Base-by-base conservation (phyloP, 2,888 invertebrate species). In the Leucania comma region DNA sequence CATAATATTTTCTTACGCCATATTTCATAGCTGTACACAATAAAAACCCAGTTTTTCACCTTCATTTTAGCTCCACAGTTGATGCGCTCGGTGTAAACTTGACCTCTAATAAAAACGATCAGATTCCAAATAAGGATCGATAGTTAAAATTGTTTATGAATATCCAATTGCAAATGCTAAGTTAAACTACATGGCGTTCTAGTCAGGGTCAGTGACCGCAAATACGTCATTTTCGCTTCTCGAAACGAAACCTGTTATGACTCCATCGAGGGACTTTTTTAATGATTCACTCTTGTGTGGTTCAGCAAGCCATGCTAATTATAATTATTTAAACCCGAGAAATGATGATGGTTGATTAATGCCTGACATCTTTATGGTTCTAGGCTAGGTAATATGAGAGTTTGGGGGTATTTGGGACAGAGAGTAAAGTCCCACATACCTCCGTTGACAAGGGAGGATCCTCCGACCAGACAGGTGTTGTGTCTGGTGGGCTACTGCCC, bases 211-310 rank as follows among this genome's bases (percentile, higher is more conserved):
- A 72, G 17, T 53, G 22, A 71, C 72, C 72, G 71, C 57, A 72
- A n/a, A 29, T 26, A 72, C 69, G 73, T 70, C 73, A 70, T 42
- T n/a, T 14, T 70, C 6, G 29, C 10, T 51, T 78, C 78, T 51
- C 35, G 8, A 78, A 72, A 72, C 35, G 8, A 78, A 72, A 72
- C 78, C 78, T 46, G 78, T 46, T 78, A 71, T 72, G 42, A 48
- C 1, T 58, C 20, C 26, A 10, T 14, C 12, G 50, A 51, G 71
- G 72, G 72, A 72, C 72, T 71, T 72, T 72, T 46, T 78, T 46
- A n/a, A 17, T 24, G 57, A 69, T 10, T 46, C 20, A 67, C 0
- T n/a, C 35, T 68, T 14, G 14, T 6, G 3, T 20, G 38, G n/a
- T 68, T 42, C 38, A 42, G n/a, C 8, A 3, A 50, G 10, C 26